These are phyloP conservation scores for Platycnemis pennipes DNA, from an alignment of 2,888 invertebrate species.

Conservation along the genomic window DNA sequence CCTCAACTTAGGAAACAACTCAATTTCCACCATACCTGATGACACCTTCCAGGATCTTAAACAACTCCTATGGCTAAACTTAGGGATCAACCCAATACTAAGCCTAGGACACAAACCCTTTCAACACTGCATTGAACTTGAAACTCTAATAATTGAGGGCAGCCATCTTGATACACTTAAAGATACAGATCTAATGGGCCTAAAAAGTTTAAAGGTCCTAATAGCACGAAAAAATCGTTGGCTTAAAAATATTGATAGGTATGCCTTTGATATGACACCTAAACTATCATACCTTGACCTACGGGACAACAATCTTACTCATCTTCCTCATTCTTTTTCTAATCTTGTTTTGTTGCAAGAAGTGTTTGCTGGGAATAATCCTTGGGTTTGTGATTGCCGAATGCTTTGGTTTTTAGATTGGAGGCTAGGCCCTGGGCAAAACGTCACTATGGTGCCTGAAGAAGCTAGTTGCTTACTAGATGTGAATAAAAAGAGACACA, in stretches of 20 bases:
- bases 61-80: conserved; percentile 81
- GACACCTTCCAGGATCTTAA: conserved; percentile 80
- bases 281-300: conserved; percentile 84
- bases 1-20: conserved; percentile 84
- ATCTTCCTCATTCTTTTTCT: conserved; percentile 86
- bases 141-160: conserved; percentile 83
- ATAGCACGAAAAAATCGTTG: conserved; percentile 83
- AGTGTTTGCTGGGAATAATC: conserved; percentile 87
- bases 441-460: conserved; percentile 50
- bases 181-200: conserved; percentile 85
- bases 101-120: conserved; percentile 83
- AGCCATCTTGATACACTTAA: conserved; percentile 85
- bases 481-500: conserved; percentile 33
- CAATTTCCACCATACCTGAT: conserved; percentile 79
- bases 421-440: conserved; percentile 77
- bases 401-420: conserved; percentile 89
- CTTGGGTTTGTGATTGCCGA: conserved; percentile 93
- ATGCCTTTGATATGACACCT: conserved; percentile 83
- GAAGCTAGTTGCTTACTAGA: conserved; percentile 62
- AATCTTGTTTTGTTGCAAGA: conserved; percentile 84
- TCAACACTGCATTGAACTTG: conserved; percentile 83
- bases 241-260: conserved; percentile 84
- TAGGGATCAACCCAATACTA: conserved; percentile 82
- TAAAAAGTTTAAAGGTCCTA: conserved; percentile 82
- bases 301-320: conserved; percentile 86